Conservation (phyloP, 2,888 invertebrate genomes). For the Glaucopsyche alexis region DNA sequence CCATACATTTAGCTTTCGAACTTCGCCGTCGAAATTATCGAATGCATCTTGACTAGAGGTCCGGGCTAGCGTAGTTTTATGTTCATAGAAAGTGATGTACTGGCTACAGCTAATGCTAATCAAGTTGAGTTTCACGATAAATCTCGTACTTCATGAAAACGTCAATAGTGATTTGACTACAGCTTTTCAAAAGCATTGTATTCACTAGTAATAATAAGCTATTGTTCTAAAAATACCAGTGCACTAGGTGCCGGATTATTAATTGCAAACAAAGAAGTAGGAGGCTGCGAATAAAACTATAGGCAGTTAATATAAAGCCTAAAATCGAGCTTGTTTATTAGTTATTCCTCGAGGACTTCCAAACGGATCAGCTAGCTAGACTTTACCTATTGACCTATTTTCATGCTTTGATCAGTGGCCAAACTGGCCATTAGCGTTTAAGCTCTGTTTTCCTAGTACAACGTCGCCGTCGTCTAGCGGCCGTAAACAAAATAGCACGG, state of each 20-base stretch:
- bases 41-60: too few species aligned
- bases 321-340: background rate
- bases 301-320: background rate
- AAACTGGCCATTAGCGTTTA: background rate
- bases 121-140: background rate
- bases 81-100: background rate
- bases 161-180: background rate
- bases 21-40: too few species aligned
- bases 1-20: too few species aligned
- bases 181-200: slow-evolving; percentile 1
- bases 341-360: background rate
- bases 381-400: slow-evolving; percentile 7
- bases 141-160: background rate
- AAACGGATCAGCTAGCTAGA: background rate
- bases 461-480: too few species aligned
- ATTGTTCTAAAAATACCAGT: slow-evolving; percentile 11
- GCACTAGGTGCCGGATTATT: background rate
- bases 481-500: too few species aligned
- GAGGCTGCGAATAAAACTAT: background rate
- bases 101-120: background rate
- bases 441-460: background rate
- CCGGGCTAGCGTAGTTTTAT: too few species aligned
- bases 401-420: background rate
- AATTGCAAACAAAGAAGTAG: slow-evolving; percentile 10
- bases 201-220: slow-evolving; percentile 8